phyloP scores from a whole-genome alignment of 2,888 invertebrate species.

The Clanis bilineata region DNA sequence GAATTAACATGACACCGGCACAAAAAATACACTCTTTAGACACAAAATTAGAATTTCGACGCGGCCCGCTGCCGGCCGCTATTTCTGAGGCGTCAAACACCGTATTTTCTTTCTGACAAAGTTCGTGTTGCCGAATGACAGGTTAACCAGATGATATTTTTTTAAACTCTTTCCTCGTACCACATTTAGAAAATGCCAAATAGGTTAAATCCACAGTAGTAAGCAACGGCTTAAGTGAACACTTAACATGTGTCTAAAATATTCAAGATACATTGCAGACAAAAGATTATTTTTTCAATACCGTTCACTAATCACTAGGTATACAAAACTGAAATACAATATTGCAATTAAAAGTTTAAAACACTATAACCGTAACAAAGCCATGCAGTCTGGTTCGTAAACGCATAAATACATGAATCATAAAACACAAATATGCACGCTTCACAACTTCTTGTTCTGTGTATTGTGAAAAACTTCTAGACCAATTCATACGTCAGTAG shows the following conservation, averaged over 20 bases:
- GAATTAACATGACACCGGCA: constrained; percentile 39
- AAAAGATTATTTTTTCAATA: too few relatives aligned
- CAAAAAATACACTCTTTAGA: constrained; percentile 38
- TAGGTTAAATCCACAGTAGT: not conserved
- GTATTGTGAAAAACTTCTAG: not conserved
- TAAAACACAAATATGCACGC: not conserved
- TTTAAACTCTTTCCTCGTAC: constrained; percentile 35
- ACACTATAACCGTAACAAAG: not conserved
- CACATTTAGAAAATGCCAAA: constrained; percentile 21
- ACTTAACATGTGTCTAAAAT: not conserved
- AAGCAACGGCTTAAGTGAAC: not conserved
- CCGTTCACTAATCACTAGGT: too few relatives aligned
- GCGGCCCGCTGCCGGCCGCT: constrained; percentile 48
- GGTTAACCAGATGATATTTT: constrained; percentile 41
- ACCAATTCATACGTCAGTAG: not conserved
- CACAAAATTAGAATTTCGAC: constrained; percentile 65
- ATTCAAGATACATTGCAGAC: not conserved
- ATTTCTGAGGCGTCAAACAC: constrained; percentile 70
- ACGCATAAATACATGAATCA: not conserved
- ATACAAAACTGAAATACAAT: not conserved
- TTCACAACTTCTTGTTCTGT: not conserved
- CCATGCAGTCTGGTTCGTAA: constrained; percentile 8
- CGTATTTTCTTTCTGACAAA: constrained; percentile 51
- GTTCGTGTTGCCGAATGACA: constrained; percentile 39
- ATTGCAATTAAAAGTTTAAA: constrained; percentile 18